phyloP scores from a whole-genome alignment of 2,888 invertebrate species.

The Callyntrura sp. region DNA sequence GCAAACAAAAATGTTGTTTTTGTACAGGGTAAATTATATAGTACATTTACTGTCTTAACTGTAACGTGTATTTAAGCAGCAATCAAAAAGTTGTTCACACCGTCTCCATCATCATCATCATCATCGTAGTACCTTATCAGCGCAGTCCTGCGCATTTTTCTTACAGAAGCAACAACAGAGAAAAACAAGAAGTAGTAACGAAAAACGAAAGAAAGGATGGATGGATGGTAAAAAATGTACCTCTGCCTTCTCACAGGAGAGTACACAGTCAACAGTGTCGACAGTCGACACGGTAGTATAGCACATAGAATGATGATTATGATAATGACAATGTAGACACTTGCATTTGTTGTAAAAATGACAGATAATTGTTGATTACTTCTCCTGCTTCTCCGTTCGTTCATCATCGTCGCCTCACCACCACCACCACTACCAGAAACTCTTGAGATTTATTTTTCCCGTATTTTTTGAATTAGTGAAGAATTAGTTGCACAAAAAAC shows the following conservation, averaged over 20 bases:
- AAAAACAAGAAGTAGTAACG: too few relatives aligned
- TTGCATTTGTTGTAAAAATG: constrained; percentile 65
- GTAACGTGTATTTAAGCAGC: constrained; percentile 50
- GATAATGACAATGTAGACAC: constrained; percentile 66
- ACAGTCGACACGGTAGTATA: constrained; percentile 22
- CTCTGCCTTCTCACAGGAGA: too few relatives aligned
- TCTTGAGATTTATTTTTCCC: constrained; percentile 37
- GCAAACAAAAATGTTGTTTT: not conserved
- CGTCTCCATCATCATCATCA: constrained; percentile 41
- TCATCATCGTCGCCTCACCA: constrained; percentile 32
- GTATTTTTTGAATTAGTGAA: constrained; percentile 21
- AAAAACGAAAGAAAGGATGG: constrained; percentile 16
- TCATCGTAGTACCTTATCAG: not conserved
- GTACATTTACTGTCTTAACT: not conserved
- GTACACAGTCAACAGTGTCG: too few relatives aligned
- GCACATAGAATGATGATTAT: constrained; percentile 29
- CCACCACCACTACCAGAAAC: too few relatives aligned
- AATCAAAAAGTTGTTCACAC: constrained; percentile 68
- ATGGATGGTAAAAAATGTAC: not conserved
- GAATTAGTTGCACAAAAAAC: too few relatives aligned
- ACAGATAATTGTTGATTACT: constrained; percentile 72
- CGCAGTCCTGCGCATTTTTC: not conserved
- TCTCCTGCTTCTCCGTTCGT: constrained; percentile 45
- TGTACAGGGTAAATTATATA: not conserved
- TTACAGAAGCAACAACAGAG: too few relatives aligned